A percentile compares a stretch with the other conserved stretches of the same genome.
phyloP scores from a whole-genome alignment of 2,113 vertebrate genomes.

The Monopterus albus region DNA sequence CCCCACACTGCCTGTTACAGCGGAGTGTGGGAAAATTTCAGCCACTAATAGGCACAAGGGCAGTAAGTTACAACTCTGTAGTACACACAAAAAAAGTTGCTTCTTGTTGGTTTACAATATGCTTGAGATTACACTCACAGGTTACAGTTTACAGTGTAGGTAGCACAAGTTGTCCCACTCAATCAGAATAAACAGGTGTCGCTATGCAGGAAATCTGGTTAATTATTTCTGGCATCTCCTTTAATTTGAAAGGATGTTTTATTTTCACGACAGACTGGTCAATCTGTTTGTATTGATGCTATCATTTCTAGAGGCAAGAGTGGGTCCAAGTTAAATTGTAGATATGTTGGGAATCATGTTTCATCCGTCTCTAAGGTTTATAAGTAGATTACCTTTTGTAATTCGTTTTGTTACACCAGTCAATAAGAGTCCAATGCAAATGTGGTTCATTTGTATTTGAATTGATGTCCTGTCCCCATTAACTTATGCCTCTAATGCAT shows the following conservation, averaged over 20 bases:
- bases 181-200: slow-evolving; percentile 34
- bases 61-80: slow-evolving; percentile 9
- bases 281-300: slow-evolving; percentile 72
- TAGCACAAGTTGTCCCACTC: slow-evolving; percentile 6
- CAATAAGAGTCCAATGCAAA: slow-evolving; percentile 95
- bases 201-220: slow-evolving; percentile 44
- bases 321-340: slow-evolving; percentile 66
- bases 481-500: slow-evolving; percentile 99
- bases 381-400: slow-evolving; percentile 94
- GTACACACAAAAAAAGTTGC: not conserved
- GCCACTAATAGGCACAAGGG: slow-evolving; percentile 10
- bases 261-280: slow-evolving; percentile 62
- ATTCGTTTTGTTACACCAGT: slow-evolving; percentile 95
- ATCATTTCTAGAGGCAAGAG: slow-evolving; percentile 77
- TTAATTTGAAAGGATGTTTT: slow-evolving; percentile 66
- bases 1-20: slow-evolving; percentile 59
- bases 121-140: slow-evolving; percentile 3
- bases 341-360: slow-evolving; percentile 83
- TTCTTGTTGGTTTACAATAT: not conserved
- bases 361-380: slow-evolving; percentile 86
- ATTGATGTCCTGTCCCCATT: slow-evolving; percentile 99
- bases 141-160: slow-evolving; percentile 4
- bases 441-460: slow-evolving; percentile 99
- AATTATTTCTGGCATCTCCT: slow-evolving; percentile 42
- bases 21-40: slow-evolving; percentile 74